Conservation (phyloP, 2,113 vertebrate species). For the Peucedramus taeniatus region DNA sequence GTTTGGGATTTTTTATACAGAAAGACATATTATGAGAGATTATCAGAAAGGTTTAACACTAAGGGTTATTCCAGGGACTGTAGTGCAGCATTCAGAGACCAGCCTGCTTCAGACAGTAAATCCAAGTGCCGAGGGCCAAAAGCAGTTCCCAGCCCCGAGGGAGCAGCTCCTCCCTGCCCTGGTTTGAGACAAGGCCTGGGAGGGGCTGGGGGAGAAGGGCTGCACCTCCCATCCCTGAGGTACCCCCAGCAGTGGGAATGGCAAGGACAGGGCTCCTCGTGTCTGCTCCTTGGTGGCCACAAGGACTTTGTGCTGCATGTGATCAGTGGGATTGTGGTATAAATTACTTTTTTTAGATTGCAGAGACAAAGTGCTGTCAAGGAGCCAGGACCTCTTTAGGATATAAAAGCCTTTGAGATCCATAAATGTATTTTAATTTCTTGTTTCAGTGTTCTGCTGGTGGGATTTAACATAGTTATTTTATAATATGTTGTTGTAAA, state of each 20-base stretch:
- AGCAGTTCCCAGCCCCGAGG: not conserved
- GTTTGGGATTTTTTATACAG: not conserved
- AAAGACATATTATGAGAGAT: not conserved
- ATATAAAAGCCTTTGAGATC: not conserved
- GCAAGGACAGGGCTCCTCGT: not conserved
- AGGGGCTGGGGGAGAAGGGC: not conserved
- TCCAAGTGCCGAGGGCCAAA: not conserved
- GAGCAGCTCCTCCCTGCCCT: not conserved
- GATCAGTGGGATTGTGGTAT: not conserved
- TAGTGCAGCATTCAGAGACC: not conserved
- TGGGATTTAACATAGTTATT: constrained; percentile 46
- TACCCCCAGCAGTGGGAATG: not conserved
- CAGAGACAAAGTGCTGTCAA: not conserved
- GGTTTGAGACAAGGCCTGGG: too few relatives aligned
- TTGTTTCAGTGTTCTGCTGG: constrained; percentile 20
- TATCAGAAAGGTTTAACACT: not conserved
- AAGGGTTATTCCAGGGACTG: not conserved
- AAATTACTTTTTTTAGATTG: not conserved
- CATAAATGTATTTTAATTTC: not conserved
- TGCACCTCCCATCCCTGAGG: not conserved
- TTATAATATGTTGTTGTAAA: constrained; percentile 62
- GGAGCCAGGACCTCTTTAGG: not conserved
- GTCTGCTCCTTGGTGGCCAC: not conserved
- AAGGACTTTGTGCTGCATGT: not conserved
- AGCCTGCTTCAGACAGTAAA: not conserved